These are phyloP conservation scores for Chrysopilus asiliformis DNA, from an alignment of 2,888 invertebrate species.

Conservation along the genomic window DNA sequence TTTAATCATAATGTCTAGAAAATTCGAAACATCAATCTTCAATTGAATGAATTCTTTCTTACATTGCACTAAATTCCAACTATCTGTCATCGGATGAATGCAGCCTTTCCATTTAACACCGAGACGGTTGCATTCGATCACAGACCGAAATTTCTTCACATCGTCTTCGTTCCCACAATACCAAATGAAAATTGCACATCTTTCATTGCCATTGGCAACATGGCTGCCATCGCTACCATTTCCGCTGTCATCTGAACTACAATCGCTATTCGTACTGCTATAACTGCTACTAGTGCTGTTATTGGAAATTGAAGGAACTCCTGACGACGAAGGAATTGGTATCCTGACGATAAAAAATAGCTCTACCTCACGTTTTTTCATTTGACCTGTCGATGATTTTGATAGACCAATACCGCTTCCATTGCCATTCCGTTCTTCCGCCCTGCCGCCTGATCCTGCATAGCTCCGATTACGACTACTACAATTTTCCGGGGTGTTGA, in stretches of 20 bases:
- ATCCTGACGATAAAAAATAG: constrained; percentile 25
- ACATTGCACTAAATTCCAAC: constrained; percentile 24
- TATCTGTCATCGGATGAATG: constrained; percentile 24
- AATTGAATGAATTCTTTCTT: constrained; percentile 21
- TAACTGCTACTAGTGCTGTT: too few species aligned
- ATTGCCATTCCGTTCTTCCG: constrained; percentile 9
- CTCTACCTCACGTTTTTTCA: constrained; percentile 14
- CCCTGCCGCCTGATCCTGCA: constrained; percentile 12
- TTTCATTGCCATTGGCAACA: constrained; percentile 9
- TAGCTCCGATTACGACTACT: constrained; percentile 11
- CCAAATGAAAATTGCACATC: constrained; percentile 29
- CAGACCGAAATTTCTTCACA: constrained; percentile 23
- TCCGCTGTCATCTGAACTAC: background rate
- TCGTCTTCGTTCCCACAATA: constrained; percentile 21
- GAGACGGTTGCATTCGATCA: constrained; percentile 26
- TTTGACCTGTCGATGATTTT: constrained; percentile 7
- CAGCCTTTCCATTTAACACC: constrained; percentile 27
- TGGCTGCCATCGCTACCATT: constrained; percentile 2
- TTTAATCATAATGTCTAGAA: constrained; percentile 26
- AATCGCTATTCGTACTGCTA: background rate
- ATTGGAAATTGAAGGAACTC: too few species aligned
- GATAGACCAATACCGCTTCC: constrained; percentile 6
- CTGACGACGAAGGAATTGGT: too few species aligned
- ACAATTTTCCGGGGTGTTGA: background rate
- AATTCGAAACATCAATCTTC: constrained; percentile 18